Base-by-base conservation (phyloP, 2,797 vertebrate species). In the Zalophus californianus region DNA sequence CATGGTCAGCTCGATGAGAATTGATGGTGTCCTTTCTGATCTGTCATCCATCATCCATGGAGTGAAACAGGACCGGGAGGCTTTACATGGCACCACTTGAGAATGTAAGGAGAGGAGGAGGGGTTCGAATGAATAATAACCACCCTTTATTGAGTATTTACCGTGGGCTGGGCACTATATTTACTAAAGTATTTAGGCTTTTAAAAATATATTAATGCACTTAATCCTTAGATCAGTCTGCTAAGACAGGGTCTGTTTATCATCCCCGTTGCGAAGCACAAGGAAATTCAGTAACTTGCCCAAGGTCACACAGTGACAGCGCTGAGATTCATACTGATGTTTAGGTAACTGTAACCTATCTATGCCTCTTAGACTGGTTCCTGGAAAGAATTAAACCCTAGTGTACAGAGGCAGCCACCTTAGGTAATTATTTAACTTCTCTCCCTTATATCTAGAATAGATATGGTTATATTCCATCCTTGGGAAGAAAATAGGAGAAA, bases 1-100 rank as follows among this genome's bases (percentile, higher is more conserved):
- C 79, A 1, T 73, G 96, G 97, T 92, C 88, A 92, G 80, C 68
- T 41, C 1, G 0, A 75, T 92, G 93, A 97, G 91, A 56, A 97
- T 96, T 93, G 96, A 98, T 97, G 97, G 44, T 10, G 58, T 41
- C 95, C 89, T 92, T 96, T 96, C 54, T 62, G 80, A 77, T 94
- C 85, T 60, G 56, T 70, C 97, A 95, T 97, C 92, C 82, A 54
- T 97, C 97, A 97, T 66, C 58, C 72, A 4, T 18, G 70, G 27
- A 92, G 68, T 44, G 75, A 79, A 93, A 56, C 80, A 70, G 32
- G 62, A 44, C 91, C 3, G 10, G 82, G 96, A 93, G 84, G 52
- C 75, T 97, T 91, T 87, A 62, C 83, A 27, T 3, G 38, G 72
- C 3, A 29, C 58, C 89, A 79, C 94, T 95, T 72, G 56, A 54